These are phyloP conservation scores for Perdix hodgsoniae DNA, from an alignment of 2,797 vertebrate species.

Conservation along the genomic window DNA sequence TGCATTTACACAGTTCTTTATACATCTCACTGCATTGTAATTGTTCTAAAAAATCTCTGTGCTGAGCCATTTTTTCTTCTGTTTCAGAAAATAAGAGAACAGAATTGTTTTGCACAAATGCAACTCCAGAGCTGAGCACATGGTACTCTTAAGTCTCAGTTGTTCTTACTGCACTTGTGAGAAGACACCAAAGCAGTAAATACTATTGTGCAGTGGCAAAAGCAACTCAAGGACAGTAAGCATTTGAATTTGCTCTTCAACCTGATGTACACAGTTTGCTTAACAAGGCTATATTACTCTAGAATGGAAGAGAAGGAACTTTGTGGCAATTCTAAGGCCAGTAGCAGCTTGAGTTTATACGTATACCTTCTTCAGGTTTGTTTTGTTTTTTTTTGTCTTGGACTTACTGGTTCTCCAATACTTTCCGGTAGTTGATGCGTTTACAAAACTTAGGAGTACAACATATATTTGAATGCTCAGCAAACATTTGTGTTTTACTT, in stretches of 20 bases:
- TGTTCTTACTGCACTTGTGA: background rate
- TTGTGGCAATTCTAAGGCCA: background rate
- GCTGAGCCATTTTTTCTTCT: background rate
- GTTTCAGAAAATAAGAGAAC: conserved; percentile 1
- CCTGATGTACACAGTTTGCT: background rate
- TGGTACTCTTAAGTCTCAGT: conserved; percentile 32
- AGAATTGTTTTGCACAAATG: conserved; percentile 11
- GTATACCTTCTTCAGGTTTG: background rate
- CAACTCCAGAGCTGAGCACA: background rate
- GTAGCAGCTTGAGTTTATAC: background rate
- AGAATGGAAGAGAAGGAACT: background rate
- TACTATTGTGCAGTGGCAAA: background rate
- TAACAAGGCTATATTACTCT: background rate
- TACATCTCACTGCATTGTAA: background rate
- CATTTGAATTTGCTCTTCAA: background rate
- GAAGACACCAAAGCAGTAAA: conserved; percentile 8
- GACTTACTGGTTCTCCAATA: background rate
- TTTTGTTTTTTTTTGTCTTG: background rate
- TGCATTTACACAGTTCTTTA: background rate
- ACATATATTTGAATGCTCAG: background rate
- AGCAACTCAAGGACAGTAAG: conserved; percentile 7
- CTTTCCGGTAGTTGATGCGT: background rate
- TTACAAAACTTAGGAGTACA: background rate
- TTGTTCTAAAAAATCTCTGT: background rate
- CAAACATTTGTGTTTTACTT: background rate